These are phyloP conservation scores for Cryptocheilus praepositus DNA, from an alignment of 2,888 invertebrate genomes.

Conservation along the genomic window DNA sequence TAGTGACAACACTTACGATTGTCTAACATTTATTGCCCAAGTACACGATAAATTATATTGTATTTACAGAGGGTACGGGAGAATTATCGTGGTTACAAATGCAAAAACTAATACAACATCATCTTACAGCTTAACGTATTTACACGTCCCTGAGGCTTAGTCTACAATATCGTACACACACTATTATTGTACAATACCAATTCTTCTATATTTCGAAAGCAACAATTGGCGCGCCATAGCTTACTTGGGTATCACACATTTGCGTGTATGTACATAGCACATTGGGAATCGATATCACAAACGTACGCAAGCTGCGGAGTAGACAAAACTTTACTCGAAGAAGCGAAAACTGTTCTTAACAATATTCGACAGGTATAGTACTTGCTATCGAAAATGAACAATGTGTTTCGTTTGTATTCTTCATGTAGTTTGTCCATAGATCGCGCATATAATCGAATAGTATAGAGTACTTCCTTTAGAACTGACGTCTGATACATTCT, in stretches of 20 bases:
- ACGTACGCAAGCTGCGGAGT: conserved; percentile 33
- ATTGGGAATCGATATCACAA: conserved; percentile 34
- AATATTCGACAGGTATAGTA: neutral
- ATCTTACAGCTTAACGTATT: conserved; percentile 62
- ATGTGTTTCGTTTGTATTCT: too few relatives aligned
- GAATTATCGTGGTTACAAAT: conserved; percentile 56
- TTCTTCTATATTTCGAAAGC: conserved; percentile 49
- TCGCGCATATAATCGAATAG: too few relatives aligned
- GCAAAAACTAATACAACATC: conserved; percentile 62
- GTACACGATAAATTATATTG: conserved; percentile 60
- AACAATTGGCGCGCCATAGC: conserved; percentile 30
- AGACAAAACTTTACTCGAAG: conserved; percentile 7
- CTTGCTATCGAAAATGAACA: too few relatives aligned
- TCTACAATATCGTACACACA: conserved; percentile 57
- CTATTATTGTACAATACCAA: conserved; percentile 55
- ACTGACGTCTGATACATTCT: too few relatives aligned
- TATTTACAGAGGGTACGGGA: conserved; percentile 59
- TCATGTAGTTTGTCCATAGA: too few relatives aligned
- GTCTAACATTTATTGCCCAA: conserved; percentile 69
- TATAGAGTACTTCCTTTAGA: too few relatives aligned
- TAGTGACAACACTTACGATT: conserved; percentile 38
- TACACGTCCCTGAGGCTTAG: conserved; percentile 68
- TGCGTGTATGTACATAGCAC: conserved; percentile 39
- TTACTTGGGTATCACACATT: conserved; percentile 31
- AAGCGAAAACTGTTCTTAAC: neutral